Evolutionary conservation across 2,888 invertebrate species (phyloP).

Genomic region (Phortica okadai): DNA sequence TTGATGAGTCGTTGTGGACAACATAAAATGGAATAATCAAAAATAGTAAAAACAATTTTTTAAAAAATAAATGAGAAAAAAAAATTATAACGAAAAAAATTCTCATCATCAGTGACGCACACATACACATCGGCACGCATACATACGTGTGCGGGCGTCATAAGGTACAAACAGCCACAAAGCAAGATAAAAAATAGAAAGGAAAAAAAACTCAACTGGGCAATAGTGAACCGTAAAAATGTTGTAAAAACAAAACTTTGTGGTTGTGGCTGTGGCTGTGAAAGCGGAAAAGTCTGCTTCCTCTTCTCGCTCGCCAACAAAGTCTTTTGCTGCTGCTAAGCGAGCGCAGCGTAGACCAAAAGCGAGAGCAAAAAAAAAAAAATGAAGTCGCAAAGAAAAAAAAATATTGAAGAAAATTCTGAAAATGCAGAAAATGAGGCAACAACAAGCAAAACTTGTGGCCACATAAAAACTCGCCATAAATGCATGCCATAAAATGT

Average conservation of each 20-base stretch:
- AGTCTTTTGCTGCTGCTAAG: background rate
- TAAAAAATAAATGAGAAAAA: slow-evolving; percentile 63
- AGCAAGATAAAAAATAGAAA: background rate
- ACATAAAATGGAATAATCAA: slow-evolving; percentile 56
- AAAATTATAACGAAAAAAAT: slow-evolving; percentile 22
- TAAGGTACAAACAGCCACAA: slow-evolving; percentile 22
- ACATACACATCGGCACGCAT: background rate
- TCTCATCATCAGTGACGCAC: background rate
- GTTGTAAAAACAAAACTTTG: slow-evolving; percentile 63
- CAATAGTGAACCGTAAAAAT: slow-evolving; percentile 67
- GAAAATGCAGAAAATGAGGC: slow-evolving; percentile 18
- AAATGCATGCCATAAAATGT: slow-evolving; percentile 54
- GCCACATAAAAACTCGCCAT: slow-evolving; percentile 33
- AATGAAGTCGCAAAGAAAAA: background rate
- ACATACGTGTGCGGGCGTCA: background rate
- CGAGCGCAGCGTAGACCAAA: background rate
- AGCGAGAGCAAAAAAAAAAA: background rate
- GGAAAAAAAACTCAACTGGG: background rate
- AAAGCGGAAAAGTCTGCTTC: slow-evolving; percentile 6
- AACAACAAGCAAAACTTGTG: slow-evolving; percentile 24
- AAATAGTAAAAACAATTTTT: slow-evolving; percentile 60
- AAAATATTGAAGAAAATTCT: background rate
- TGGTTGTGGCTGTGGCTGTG: slow-evolving; percentile 62
- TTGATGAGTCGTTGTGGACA: slow-evolving; percentile 42
- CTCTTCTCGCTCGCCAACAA: background rate